phyloP scores from a whole-genome alignment of 2,113 vertebrate species.

The Solenodon paradoxus region DNA sequence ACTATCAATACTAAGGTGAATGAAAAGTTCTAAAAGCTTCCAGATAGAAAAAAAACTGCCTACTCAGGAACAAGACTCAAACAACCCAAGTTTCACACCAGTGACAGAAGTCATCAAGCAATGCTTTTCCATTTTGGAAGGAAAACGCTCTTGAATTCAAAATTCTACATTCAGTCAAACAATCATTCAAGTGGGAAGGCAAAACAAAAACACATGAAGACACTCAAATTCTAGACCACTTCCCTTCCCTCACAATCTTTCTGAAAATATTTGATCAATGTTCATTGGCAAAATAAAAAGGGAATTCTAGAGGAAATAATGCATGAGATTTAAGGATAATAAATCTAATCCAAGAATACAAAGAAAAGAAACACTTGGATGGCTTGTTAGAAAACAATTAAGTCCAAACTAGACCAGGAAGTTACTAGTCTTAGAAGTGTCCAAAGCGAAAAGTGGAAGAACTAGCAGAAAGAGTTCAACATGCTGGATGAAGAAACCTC shows the following conservation, averaged over 20 bases:
- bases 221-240: not conserved
- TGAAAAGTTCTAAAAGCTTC: not conserved
- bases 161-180: not conserved
- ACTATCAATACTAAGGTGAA: not conserved
- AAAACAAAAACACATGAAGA: not conserved
- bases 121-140: not conserved
- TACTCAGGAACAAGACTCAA: not conserved
- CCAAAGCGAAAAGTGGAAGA: not conserved
- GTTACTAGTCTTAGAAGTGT: not conserved
- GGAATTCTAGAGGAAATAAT: not conserved
- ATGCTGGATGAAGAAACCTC: not conserved
- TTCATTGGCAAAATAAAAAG: slow-evolving; percentile 7
- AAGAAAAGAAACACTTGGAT: not conserved
- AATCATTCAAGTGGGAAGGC: not conserved
- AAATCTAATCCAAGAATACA: not conserved
- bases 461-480: not conserved
- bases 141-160: not conserved
- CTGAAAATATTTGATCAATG: not conserved
- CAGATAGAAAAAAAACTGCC: not conserved
- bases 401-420: not conserved
- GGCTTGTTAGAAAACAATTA: not conserved
- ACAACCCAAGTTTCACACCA: not conserved
- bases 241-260: not conserved
- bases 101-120: not conserved
- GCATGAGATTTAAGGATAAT: not conserved